Base-by-base conservation (phyloP, 2,888 invertebrate species). In the Cataglyphis albicans region DNA sequence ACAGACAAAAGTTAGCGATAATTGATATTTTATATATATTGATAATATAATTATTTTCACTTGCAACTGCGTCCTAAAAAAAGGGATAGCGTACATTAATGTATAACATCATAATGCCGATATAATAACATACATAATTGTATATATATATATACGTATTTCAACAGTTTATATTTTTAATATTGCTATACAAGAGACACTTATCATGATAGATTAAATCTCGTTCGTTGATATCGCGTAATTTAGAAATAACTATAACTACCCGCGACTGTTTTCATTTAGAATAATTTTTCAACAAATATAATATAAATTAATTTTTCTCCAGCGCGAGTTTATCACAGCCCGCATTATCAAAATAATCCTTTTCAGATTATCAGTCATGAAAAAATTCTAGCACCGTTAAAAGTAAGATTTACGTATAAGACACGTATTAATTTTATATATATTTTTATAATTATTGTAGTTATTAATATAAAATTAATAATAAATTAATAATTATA, bases 241-340 rank as follows among this genome's bases (percentile, higher is more conserved):
- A 61, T 80, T 80, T 70, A 44, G 3, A 78, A 78, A 78, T 25
- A 18, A 59, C 9, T n/a, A 35, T 44, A 57, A 52, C 15, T 18
- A 35, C 15, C 4, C 21, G 15, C n/a, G 9, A 57, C 29, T 15
- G 18, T n/a, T 29, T 78, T 44, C n/a, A 1, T 1, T 12, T 2
- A 25, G 1, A 59, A 35, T 67, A 32, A 75, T 38, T 35, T 67
- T 61, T 68, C 7, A 67, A 25, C 18, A 10, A 10, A 48, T 65
- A 59, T 70, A 70, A 63, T 52, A 81, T 74, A 82, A 85, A 72
- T 72, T 68, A 67, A 72, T 12, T 57, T 55, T 78, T 65, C 7
- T 52, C 59, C 83, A 84, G 57, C 81, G 63, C 75, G 84, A 84
- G 65, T 74, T 83, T 73, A 81, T 88, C 87, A 88, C 87, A 88